Conservation (phyloP, 2,113 vertebrate species). For the Muntiacus reevesi region DNA sequence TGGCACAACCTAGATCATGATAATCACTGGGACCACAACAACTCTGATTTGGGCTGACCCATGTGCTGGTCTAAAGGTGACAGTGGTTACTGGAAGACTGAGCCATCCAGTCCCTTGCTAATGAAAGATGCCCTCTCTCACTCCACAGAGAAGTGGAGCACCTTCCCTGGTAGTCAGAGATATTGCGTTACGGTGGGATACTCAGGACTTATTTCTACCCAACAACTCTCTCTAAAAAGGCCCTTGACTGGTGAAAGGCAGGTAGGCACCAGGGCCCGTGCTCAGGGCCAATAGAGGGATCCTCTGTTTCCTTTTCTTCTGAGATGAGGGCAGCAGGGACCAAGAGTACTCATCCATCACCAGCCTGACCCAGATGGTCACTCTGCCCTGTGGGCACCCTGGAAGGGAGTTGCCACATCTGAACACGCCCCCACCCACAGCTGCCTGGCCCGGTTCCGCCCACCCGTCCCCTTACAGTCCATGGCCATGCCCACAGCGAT, state of each 20-base stretch:
- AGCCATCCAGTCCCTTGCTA: background rate
- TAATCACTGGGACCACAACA: background rate
- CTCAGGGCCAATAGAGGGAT: background rate
- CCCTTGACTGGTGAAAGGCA: background rate
- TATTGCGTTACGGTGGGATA: background rate
- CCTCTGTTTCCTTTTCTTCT: background rate
- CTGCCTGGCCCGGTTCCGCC: background rate
- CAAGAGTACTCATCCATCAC: background rate
- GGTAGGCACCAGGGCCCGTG: background rate
- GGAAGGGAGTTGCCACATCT: background rate
- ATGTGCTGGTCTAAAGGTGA: background rate
- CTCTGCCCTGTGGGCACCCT: background rate
- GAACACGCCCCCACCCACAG: background rate
- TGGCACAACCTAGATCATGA: background rate
- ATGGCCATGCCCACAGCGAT: conserved; percentile 91
- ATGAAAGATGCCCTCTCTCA: background rate
- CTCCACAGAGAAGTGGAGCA: background rate
- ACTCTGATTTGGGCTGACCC: background rate
- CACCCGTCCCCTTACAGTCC: conserved; percentile 80
- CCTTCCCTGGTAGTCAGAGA: background rate
- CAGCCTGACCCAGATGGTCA: background rate
- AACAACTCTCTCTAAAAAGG: background rate
- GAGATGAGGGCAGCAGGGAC: background rate
- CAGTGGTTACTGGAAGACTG: background rate
- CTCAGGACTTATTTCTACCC: background rate